A percentile compares a stretch with the other conserved stretches of the same genome.
Evolutionary conservation across 92 coral and sea anemone species (phyloP).

Genomic region (Zoanthus solanderi): DNA sequence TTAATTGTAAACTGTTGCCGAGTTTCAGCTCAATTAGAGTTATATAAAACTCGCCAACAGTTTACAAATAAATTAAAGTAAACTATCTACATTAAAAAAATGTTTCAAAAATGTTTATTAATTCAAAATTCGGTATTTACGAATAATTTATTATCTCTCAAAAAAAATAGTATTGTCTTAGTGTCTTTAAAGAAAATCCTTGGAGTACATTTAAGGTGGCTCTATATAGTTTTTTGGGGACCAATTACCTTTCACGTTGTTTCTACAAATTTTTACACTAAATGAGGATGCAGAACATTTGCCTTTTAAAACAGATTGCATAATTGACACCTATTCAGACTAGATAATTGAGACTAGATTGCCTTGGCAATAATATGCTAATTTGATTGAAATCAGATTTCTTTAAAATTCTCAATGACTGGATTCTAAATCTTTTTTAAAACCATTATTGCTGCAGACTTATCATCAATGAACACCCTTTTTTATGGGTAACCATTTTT

Average conservation of each 20-base stretch:
- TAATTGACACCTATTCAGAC: slow-evolving; percentile 21
- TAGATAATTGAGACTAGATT: slow-evolving; percentile 23
- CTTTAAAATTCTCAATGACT: slow-evolving; percentile 25
- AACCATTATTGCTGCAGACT: slow-evolving; percentile 25
- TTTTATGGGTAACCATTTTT: slow-evolving; percentile 23
- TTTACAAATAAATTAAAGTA: slow-evolving; percentile 1
- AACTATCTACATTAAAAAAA: slow-evolving; percentile 1
- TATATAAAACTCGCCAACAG: slow-evolving; percentile 4
- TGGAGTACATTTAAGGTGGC: slow-evolving; percentile 6
- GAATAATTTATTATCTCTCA: slow-evolving; percentile 1
- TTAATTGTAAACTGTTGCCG: slow-evolving; percentile 4
- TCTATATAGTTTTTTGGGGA: slow-evolving; percentile 1
- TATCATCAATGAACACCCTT: slow-evolving; percentile 27
- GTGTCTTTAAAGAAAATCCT: slow-evolving; percentile 3
- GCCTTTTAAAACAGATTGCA: slow-evolving; percentile 4
- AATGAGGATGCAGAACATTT: slow-evolving; percentile 4
- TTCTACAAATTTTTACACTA: slow-evolving; percentile 1
- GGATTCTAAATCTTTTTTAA: slow-evolving; percentile 25
- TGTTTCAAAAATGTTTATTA: slow-evolving; percentile 1
- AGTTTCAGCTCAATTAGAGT: slow-evolving; percentile 4
- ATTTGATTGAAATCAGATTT: slow-evolving; percentile 25
- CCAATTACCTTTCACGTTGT: slow-evolving; percentile 5
- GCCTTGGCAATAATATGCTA: slow-evolving; percentile 27
- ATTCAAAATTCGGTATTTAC: slow-evolving; percentile 2
- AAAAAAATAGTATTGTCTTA: neutral